phyloP scores from a whole-genome alignment of 2,113 vertebrate genomes.

The Xiphophorus couchianus region DNA sequence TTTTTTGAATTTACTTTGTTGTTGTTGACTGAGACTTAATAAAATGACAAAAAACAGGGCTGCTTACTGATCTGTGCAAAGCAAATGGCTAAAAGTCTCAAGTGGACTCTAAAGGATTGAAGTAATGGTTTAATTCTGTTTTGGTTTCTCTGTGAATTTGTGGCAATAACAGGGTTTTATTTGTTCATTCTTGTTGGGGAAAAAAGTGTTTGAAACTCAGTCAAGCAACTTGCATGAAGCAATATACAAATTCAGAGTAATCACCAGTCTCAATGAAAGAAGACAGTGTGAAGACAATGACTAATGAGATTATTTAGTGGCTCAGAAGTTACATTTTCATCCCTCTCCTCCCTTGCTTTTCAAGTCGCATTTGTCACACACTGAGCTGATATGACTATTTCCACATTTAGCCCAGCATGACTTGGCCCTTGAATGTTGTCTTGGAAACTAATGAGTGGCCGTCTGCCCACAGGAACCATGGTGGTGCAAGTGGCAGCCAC shows the following conservation, averaged over 20 bases:
- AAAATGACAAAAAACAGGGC: conserved; percentile 36
- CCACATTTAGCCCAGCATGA: conserved; percentile 64
- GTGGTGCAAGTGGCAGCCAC: conserved; percentile 97
- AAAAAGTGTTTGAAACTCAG: conserved; percentile 24
- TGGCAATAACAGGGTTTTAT: conserved; percentile 13
- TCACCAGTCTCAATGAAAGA: conserved; percentile 8
- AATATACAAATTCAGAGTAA: conserved; percentile 25
- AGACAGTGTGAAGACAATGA: conserved; percentile 27
- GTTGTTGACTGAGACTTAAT: conserved; percentile 33
- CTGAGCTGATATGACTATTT: conserved; percentile 43
- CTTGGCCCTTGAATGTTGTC: conserved; percentile 49
- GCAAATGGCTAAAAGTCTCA: conserved; percentile 34
- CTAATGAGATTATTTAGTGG: conserved; percentile 48
- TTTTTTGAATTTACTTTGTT: conserved; percentile 13
- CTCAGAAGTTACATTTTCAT: conserved; percentile 40
- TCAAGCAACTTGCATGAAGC: conserved; percentile 13
- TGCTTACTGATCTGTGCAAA: conserved; percentile 38
- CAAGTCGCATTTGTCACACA: conserved; percentile 55
- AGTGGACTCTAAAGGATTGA: conserved; percentile 37
- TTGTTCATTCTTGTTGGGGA: conserved; percentile 13
- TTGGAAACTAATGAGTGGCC: conserved; percentile 67
- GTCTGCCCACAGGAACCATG: conserved; percentile 86
- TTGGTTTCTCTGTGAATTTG: conserved; percentile 24
- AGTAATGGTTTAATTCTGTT: conserved; percentile 37
- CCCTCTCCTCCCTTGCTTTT: conserved; percentile 11